These are phyloP conservation scores for Hippocampus zosterae DNA, from an alignment of 2,113 vertebrate species.

Conservation along the genomic window DNA sequence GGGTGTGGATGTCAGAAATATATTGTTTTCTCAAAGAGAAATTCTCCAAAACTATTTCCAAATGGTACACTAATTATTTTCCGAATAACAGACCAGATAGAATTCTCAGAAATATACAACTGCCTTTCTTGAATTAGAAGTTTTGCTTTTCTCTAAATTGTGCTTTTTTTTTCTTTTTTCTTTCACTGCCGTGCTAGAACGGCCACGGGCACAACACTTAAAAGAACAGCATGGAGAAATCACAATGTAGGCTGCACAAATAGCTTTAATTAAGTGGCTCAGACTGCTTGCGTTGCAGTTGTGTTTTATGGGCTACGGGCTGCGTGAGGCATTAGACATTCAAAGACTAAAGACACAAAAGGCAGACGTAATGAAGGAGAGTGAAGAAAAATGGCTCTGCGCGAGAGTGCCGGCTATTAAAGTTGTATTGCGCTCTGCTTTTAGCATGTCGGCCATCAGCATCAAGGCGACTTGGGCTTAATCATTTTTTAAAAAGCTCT, in stretches of 20 bases:
- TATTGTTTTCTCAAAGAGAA: too few relatives aligned
- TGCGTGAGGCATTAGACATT: conserved; percentile 22
- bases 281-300: conserved; percentile 40
- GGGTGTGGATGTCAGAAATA: too few relatives aligned
- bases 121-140: too few relatives aligned
- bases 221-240: background rate
- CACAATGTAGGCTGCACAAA: background rate
- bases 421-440: conserved; percentile 64
- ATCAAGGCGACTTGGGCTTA: background rate
- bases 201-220: background rate
- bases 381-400: conserved; percentile 36
- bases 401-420: conserved; percentile 47
- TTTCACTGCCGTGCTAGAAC: too few relatives aligned
- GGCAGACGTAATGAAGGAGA: conserved; percentile 47
- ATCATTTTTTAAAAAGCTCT: conserved; percentile 1
- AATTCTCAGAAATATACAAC: too few relatives aligned
- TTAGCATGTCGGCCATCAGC: conserved; percentile 28
- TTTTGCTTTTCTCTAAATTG: background rate
- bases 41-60: too few relatives aligned
- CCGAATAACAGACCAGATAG: too few relatives aligned
- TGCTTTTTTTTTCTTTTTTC: background rate
- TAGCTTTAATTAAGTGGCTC: conserved; percentile 22
- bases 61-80: too few relatives aligned
- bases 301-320: conserved; percentile 48
- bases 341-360: conserved; percentile 33